Evolutionary conservation across 2,888 invertebrate genomes (phyloP), one percentile per base, ranked within the genome.

Genomic region (Peribatodes rhomboidaria): DNA sequence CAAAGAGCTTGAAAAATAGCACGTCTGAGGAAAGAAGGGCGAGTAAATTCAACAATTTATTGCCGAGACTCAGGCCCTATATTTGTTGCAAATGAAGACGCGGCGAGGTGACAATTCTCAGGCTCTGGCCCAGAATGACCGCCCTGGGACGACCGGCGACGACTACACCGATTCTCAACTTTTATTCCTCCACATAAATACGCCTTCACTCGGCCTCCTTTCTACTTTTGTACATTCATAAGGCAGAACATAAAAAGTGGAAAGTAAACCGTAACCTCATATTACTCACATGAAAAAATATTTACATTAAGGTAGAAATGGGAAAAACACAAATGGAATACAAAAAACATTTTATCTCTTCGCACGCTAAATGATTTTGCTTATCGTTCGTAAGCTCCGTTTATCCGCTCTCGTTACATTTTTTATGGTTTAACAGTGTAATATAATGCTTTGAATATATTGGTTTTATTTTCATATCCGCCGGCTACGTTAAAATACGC

Each of bases 71-170:
- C 80, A 75, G 83, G 85, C 76, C 85, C 85, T 89, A 88, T 89
- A 89, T 91, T 90, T 92, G 90, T 89, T 89, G 90, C 90, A 91
- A 92, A 92, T 92, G 91, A 92, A 92, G 90, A 88, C 87, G 84
- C 79, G 79, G 83, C 75, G 86, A 90, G 90, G 91, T 92, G 91
- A 91, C 91, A 90, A 91, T 90, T 89, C 89, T 88, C 85, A 85
- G 86, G 81, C 83, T 83, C 77, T 81, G 86, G 82, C 81, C 72
- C 79, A 75, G 73, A 92, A 90, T 89, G 87, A 87, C 86, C 86
- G 86, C 72, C 87, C 56, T 65, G 91, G 88, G 91, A 88, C 44
- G 20, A 47, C 62, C 63, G 59, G 1, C 58, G 54, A 50, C 61
- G 37, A 73, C 77, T 71, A 72, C 77, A 76, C 82, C 78, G 82